Percentiles rank a stretch among this genome's conserved stretches.
Conservation (phyloP, 53 echinoderm and acorn worm genomes). For the Temnopleurus reevesii region DNA sequence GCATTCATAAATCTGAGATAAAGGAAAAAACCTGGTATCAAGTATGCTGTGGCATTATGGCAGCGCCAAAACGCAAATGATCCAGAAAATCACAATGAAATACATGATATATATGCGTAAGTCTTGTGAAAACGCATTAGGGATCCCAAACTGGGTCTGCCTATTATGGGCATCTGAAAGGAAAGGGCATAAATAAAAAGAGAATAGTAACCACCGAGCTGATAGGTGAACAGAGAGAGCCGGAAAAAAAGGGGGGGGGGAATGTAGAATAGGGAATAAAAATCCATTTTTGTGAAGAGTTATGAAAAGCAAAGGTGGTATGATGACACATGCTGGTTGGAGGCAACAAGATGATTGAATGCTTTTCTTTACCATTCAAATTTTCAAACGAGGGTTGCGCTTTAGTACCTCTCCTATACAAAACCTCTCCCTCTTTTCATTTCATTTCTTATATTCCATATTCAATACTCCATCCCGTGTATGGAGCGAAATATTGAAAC, state of each 20-base stretch:
- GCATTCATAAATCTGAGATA: not conserved
- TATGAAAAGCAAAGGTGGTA: slow-evolving; percentile 11
- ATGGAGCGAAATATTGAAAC: slow-evolving; percentile 25
- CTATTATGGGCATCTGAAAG: not conserved
- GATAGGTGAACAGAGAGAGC: not conserved
- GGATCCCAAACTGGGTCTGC: slow-evolving; percentile 6
- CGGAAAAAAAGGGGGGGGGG: not conserved
- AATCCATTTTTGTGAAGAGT: slow-evolving; percentile 11
- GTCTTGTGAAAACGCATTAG: slow-evolving; percentile 54
- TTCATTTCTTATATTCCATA: not conserved
- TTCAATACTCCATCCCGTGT: not conserved
- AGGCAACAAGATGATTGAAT: slow-evolving; percentile 50
- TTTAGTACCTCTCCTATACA: not conserved
- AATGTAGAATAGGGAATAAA: slow-evolving; percentile 17
- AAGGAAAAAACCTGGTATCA: slow-evolving; percentile 10
- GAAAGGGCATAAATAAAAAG: not conserved
- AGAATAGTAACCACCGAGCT: not conserved
- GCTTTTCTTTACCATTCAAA: slow-evolving; percentile 42
- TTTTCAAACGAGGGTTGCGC: not conserved
- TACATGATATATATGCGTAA: slow-evolving; percentile 52
- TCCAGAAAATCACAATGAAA: slow-evolving; percentile 62
- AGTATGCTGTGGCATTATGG: slow-evolving; percentile 51
- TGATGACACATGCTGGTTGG: slow-evolving; percentile 12
- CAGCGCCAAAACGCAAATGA: slow-evolving; percentile 62
- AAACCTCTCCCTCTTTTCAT: not conserved